Percentiles rank a stretch among this genome's conserved stretches.
Conservation (phyloP, 2,113 vertebrate genomes). For the Steatornis caripensis region DNA sequence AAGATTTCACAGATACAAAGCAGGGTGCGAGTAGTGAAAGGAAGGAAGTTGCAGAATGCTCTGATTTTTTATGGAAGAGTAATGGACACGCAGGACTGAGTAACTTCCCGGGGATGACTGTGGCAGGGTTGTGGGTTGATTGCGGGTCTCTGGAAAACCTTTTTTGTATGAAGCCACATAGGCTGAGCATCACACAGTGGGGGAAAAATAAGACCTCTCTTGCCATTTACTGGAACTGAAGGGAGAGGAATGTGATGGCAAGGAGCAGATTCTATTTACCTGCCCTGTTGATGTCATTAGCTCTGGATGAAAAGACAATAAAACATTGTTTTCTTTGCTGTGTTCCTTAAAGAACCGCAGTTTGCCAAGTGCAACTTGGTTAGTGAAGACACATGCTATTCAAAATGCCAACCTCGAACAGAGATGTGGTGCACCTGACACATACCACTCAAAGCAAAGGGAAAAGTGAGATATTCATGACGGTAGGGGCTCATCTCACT, state of each 20-base stretch:
- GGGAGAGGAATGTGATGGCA: not conserved
- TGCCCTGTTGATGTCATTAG: not conserved
- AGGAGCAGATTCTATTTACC: conserved; percentile 13
- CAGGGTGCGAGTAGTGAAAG: not conserved
- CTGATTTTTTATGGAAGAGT: not conserved
- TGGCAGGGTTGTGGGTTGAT: not conserved
- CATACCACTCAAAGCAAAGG: not conserved
- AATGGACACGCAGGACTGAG: not conserved
- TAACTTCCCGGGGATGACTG: not conserved
- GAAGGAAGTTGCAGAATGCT: not conserved
- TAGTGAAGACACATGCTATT: not conserved
- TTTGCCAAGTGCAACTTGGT: conserved; percentile 14
- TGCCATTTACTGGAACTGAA: not conserved
- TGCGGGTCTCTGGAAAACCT: not conserved
- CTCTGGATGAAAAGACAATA: not conserved
- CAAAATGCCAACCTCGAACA: not conserved
- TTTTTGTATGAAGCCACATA: not conserved
- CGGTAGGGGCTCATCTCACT: not conserved
- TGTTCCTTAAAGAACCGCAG: not conserved
- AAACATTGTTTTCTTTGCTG: not conserved
- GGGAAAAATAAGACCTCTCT: not conserved
- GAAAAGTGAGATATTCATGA: not conserved
- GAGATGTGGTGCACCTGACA: not conserved
- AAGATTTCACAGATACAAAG: not conserved
- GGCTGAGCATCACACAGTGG: not conserved